Base-by-base conservation (phyloP, 2,113 vertebrate genomes). In the Hystrix cristata region DNA sequence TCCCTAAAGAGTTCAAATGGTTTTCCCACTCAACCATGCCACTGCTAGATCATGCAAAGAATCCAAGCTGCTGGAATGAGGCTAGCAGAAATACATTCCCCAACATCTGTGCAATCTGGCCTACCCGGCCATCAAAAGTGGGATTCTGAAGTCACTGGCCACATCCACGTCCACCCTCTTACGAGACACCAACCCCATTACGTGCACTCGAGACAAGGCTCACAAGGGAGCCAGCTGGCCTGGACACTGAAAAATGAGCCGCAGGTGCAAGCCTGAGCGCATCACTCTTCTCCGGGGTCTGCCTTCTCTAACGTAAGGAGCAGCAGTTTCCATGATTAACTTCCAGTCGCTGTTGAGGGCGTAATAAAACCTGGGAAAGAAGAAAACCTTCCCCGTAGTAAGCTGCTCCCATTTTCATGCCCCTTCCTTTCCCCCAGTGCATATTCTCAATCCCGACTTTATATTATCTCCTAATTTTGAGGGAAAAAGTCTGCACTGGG, bases 291-390 rank as follows among this genome's bases (percentile, higher is more conserved):
- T 88, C 92, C n/a, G 86, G 96, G 69, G 84, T 38, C 92, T 92
- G 87, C 43, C 81, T 95, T 95, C 90, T 96, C 95, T 97, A 93
- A 94, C 93, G 90, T 84, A 87, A 97, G 96, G 94, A 92, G 94
- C 95, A 97, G 96, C 69, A 92, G 87, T 98, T 98, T 95, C 95
- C 94, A 97, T 96, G 97, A 98, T 97, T 97, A 95, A 98, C 90
- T 97, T 97, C 64, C 92, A 95, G 94, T 71, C 90, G 95, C 94
- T 93, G 29, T 97, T 97, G 95, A 90, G 96, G 95, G 96, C 83
- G 71, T 95, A 96, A 98, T 97, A 97, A 97, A 97, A 95, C 96
- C 92, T 96, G 90, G 95, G 96, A 90, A 97, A 97, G 95, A 97
- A 95, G 97, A 93, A 97, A 95, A 97, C 76, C 74, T 95, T 96